Conservation (phyloP, 2,113 vertebrate species). For the Leptosomus discolor region DNA sequence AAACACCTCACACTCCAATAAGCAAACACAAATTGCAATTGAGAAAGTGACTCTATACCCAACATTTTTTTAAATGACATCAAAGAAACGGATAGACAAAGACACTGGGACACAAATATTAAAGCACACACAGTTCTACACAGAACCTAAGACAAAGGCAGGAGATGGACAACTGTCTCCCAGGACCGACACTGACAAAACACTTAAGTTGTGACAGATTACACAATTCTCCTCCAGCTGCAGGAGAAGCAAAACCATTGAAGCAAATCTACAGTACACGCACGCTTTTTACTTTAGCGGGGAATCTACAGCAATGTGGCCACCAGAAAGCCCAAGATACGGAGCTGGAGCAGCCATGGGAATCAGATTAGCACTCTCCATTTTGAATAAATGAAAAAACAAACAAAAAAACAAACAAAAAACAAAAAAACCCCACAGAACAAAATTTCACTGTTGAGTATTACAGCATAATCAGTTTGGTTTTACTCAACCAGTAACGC, state of each 20-base stretch:
- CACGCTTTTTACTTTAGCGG: background rate
- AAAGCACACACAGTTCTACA: background rate
- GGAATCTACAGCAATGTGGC: background rate
- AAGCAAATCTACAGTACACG: background rate
- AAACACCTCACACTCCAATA: background rate
- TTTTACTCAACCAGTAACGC: background rate
- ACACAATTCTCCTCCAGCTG: background rate
- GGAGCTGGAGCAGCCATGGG: background rate
- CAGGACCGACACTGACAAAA: background rate
- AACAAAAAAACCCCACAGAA: too few species aligned
- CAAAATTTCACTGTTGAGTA: background rate
- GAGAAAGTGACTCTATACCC: background rate
- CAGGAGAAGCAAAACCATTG: background rate
- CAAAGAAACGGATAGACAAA: background rate
- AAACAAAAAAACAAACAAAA: background rate
- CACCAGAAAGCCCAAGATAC: background rate
- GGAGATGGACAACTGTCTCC: background rate
- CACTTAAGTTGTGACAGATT: background rate
- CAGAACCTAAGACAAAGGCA: background rate
- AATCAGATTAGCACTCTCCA: background rate
- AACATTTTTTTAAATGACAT: background rate
- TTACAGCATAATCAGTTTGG: background rate
- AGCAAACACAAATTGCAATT: background rate
- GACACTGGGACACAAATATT: background rate
- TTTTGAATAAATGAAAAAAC: background rate